phyloP scores from a whole-genome alignment of 2,888 invertebrate species.

The Orthosia cruda region DNA sequence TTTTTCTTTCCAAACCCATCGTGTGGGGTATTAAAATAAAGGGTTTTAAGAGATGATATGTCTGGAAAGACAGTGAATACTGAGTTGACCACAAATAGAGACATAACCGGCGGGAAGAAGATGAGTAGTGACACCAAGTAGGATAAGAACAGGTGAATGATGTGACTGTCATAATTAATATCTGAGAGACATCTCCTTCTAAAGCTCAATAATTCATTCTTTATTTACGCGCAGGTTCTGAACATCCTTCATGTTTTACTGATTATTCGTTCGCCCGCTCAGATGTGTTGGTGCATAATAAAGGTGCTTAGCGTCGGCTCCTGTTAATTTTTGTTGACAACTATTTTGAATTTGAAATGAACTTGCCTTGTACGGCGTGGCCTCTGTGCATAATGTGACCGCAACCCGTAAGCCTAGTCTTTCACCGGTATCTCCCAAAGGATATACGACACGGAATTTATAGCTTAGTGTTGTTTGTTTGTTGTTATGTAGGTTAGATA shows the following conservation, averaged over 20 bases:
- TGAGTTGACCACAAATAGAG: not conserved
- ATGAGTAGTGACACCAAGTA: not conserved
- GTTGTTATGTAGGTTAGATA: slow-evolving; percentile 15
- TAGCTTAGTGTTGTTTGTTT: slow-evolving; percentile 45
- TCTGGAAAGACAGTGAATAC: not conserved
- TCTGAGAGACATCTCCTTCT: not conserved
- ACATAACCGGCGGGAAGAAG: not conserved
- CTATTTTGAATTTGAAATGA: slow-evolving; percentile 69
- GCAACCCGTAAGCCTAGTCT: slow-evolving; percentile 50
- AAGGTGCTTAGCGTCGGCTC: slow-evolving; percentile 29
- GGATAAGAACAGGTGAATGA: not conserved
- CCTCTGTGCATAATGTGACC: slow-evolving; percentile 68
- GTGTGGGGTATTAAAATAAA: too few relatives aligned
- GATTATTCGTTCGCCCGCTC: slow-evolving; percentile 44
- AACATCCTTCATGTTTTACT: slow-evolving; percentile 12
- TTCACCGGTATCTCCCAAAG: slow-evolving; percentile 57
- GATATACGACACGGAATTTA: slow-evolving; percentile 45
- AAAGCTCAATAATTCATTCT: not conserved
- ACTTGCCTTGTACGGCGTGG: slow-evolving; percentile 49
- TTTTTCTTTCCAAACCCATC: too few relatives aligned
- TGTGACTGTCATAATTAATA: not conserved
- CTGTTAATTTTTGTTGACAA: slow-evolving; percentile 60
- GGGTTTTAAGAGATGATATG: too few relatives aligned
- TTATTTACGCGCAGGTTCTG: not conserved
- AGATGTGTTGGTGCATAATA: slow-evolving; percentile 62